A percentile compares a stretch with the other conserved stretches of the same genome.
These are phyloP conservation scores for Sebastes variabilis DNA, from an alignment of 2,797 vertebrate species.

Conservation along the genomic window DNA sequence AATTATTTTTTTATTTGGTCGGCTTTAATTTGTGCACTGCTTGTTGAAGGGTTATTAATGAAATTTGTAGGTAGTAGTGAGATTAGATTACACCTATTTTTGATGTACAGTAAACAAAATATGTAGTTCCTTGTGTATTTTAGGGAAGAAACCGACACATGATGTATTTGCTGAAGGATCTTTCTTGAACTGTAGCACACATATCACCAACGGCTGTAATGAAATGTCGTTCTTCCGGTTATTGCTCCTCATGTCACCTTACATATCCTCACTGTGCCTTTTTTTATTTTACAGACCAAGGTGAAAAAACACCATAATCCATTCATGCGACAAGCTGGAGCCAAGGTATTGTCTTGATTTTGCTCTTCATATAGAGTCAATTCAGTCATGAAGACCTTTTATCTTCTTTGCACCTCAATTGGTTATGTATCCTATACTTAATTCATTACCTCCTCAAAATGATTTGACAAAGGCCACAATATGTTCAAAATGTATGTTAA, in stretches of 20 bases:
- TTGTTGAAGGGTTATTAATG: not conserved
- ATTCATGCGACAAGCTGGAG: conserved; percentile 48
- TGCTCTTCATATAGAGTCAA: not conserved
- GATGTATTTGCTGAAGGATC: not conserved
- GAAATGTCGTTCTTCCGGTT: conserved; percentile 27
- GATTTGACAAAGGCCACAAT: not conserved
- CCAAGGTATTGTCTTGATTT: conserved; percentile 49
- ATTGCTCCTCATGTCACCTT: not conserved
- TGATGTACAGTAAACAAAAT: not conserved
- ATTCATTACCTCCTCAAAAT: not conserved
- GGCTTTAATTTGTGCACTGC: no score
- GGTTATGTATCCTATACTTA: not conserved
- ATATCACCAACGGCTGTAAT: not conserved
- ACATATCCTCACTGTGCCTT: not conserved
- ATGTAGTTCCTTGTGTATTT: not conserved
- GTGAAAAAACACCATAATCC: conserved; percentile 71
- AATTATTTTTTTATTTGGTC: no score
- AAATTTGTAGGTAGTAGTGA: not conserved
- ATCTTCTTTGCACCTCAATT: not conserved
- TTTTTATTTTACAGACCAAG: conserved; percentile 39
- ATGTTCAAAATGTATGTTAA: not conserved
- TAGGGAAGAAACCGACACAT: not conserved
- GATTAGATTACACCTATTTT: not conserved
- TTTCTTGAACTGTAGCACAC: not conserved
- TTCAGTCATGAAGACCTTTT: not conserved